These are phyloP conservation scores for Pterocles burchelli DNA, from an alignment of 2,113 vertebrate species.

Conservation along the genomic window DNA sequence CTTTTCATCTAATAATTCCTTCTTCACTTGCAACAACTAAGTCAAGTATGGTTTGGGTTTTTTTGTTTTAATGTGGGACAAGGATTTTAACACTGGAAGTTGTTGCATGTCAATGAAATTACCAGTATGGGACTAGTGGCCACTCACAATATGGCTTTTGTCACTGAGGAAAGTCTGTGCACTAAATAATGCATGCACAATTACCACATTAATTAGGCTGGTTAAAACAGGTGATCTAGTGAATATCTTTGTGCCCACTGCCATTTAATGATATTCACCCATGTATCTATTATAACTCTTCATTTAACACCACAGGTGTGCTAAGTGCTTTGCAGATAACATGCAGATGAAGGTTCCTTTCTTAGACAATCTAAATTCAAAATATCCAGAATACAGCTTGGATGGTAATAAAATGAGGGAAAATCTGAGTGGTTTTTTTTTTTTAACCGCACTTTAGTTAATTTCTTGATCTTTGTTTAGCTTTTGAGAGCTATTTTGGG, in stretches of 20 bases:
- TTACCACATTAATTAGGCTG: constrained; percentile 21
- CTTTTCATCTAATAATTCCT: not conserved
- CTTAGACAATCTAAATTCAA: not conserved
- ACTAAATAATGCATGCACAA: constrained; percentile 35
- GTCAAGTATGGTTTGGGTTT: not conserved
- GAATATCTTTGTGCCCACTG: constrained; percentile 37
- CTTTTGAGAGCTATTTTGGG: constrained; percentile 17
- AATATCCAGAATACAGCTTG: not conserved
- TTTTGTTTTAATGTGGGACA: not conserved
- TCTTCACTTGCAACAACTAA: not conserved
- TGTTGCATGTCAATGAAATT: not conserved
- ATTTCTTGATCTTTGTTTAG: constrained; percentile 34
- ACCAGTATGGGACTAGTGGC: not conserved
- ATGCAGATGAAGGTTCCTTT: not conserved
- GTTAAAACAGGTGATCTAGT: constrained; percentile 47
- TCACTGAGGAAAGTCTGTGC: constrained; percentile 13
- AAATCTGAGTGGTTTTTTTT: not conserved
- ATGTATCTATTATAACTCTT: not conserved
- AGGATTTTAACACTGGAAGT: not conserved
- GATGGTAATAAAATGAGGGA: not conserved
- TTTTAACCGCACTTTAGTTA: not conserved
- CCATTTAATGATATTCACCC: constrained; percentile 37
- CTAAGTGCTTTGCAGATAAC: constrained; percentile 15
- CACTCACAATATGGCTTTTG: constrained; percentile 47
- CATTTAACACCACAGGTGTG: constrained; percentile 49